phyloP scores from a whole-genome alignment of 2,113 vertebrate species.

The Pleuronectes platessa region DNA sequence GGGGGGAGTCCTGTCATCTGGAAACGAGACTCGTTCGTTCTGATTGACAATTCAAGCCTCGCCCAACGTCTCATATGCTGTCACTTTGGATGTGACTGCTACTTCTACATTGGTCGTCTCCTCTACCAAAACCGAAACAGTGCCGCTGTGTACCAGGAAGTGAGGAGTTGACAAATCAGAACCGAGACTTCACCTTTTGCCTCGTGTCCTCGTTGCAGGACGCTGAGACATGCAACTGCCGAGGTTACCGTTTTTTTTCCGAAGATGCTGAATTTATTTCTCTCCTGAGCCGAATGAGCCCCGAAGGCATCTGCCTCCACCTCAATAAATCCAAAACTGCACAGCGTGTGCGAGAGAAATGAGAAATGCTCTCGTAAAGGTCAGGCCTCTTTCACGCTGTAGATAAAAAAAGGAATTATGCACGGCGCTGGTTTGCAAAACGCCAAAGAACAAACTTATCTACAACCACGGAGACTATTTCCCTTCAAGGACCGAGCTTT shows the following conservation, averaged over 20 bases:
- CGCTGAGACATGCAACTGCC: slow-evolving; percentile 9
- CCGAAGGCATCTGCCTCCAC: slow-evolving; percentile 9
- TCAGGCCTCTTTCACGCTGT: background rate
- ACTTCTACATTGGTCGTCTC: background rate
- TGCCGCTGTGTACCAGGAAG: slow-evolving; percentile 9
- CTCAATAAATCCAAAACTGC: slow-evolving; percentile 29
- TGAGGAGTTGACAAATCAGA: slow-evolving; percentile 18
- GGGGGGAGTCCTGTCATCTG: slow-evolving; percentile 16
- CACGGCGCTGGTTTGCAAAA: slow-evolving; percentile 5
- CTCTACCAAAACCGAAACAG: no score
- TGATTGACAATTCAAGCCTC: background rate
- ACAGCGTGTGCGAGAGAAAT: background rate
- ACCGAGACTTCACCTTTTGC: slow-evolving; percentile 30
- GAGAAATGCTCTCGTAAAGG: background rate
- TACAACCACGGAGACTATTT: background rate
- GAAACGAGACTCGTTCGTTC: slow-evolving; percentile 4
- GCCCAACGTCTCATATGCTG: background rate
- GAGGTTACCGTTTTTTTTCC: background rate
- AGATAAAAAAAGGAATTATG: background rate
- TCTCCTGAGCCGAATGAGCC: background rate
- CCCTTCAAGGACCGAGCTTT: background rate
- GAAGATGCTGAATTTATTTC: slow-evolving; percentile 30
- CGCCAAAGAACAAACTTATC: background rate
- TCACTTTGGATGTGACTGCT: background rate
- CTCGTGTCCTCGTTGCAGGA: slow-evolving; percentile 10